Evolutionary conservation across 1,140 invertebrate species (phyloP).

Genomic region (Pseudomyrmex flavicornis): DNA sequence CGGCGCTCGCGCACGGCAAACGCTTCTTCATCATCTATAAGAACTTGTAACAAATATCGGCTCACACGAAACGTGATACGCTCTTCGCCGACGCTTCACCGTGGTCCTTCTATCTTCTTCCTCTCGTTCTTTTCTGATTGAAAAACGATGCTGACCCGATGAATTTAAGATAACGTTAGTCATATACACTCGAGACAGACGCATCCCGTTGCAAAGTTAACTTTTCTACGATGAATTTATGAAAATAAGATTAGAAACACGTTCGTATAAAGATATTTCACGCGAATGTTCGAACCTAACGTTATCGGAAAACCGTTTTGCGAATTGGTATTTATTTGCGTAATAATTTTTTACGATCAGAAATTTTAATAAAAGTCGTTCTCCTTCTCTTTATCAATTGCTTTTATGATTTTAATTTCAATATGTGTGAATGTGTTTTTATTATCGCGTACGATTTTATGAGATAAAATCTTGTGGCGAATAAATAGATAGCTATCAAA

Average conservation of each 20-base stretch:
- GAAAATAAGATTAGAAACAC: slow-evolving; percentile 3
- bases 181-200: slow-evolving; percentile 5
- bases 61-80: slow-evolving; percentile 74
- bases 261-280: background rate
- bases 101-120: slow-evolving; percentile 57
- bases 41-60: slow-evolving; percentile 75
- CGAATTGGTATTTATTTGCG: background rate
- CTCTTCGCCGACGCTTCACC: slow-evolving; percentile 64
- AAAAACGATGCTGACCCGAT: slow-evolving; percentile 33
- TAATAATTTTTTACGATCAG: background rate
- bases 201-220: slow-evolving; percentile 12
- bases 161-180: slow-evolving; percentile 61
- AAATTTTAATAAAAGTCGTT: too few relatives aligned
- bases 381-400: too few relatives aligned
- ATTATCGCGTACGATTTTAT: background rate
- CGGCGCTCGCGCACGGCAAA: slow-evolving; percentile 54
- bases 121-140: slow-evolving; percentile 39
- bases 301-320: background rate
- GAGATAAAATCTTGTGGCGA: background rate
- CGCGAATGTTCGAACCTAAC: background rate
- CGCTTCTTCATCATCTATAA: slow-evolving; percentile 73
- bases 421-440: background rate
- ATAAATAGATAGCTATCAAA: slow-evolving; percentile 32
- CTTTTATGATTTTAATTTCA: background rate
- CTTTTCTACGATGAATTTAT: slow-evolving; percentile 29